These are phyloP conservation scores for Oryzias melastigma DNA, from an alignment of 2,113 vertebrate species.

Conservation along the genomic window DNA sequence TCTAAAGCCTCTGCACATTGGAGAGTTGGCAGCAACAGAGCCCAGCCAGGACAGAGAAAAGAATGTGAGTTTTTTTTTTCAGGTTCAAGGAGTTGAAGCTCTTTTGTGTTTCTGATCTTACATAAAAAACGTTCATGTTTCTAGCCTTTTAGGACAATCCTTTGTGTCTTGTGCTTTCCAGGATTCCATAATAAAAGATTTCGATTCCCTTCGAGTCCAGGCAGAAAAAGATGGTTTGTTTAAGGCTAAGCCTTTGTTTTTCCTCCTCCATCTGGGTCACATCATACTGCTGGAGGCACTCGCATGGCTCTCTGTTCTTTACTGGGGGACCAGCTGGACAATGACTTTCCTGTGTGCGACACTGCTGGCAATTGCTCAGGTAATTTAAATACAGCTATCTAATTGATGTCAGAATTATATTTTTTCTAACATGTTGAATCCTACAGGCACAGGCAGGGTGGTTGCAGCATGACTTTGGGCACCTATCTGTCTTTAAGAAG, in stretches of 20 bases:
- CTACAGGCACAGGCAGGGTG: constrained; percentile 91
- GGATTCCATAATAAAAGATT: constrained; percentile 84
- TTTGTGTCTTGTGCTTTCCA: constrained; percentile 53
- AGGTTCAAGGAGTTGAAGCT: too few relatives aligned
- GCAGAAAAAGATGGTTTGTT: constrained; percentile 84
- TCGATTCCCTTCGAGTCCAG: constrained; percentile 78
- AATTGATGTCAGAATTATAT: background rate
- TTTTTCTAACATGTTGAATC: background rate
- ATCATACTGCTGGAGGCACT: constrained; percentile 85
- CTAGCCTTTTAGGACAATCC: background rate
- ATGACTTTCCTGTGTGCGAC: constrained; percentile 77
- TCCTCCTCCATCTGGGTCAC: constrained; percentile 84
- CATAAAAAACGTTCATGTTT: too few relatives aligned
- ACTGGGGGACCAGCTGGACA: constrained; percentile 86
- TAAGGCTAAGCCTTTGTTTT: constrained; percentile 81
- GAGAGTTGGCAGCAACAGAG: constrained; percentile 86
- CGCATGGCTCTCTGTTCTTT: constrained; percentile 79
- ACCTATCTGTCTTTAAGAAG: constrained; percentile 91
- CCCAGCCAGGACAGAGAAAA: constrained; percentile 88
- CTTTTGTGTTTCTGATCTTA: too few relatives aligned
- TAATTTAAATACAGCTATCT: constrained; percentile 45
- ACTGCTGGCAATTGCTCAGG: constrained; percentile 86
- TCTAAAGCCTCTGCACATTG: constrained; percentile 88
- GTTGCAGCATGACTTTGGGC: constrained; percentile 96
- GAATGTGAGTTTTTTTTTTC: constrained; percentile 77